Base-by-base conservation (phyloP, 2,113 vertebrate genomes). In the Syngnathus scovelli region DNA sequence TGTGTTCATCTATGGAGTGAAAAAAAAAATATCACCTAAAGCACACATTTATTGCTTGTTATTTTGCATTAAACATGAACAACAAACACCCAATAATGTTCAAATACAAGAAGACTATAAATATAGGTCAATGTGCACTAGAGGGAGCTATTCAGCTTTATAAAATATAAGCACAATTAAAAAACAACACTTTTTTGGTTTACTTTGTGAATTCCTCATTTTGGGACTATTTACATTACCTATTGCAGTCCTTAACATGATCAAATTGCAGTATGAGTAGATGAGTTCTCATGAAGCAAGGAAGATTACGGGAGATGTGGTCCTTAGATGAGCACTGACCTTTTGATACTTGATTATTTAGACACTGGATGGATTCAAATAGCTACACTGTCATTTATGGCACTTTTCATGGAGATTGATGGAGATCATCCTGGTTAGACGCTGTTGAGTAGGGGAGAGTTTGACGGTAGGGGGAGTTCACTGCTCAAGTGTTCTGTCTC, bases 91-190 rank as follows among this genome's bases (percentile, higher is more conserved):
- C 58, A 78, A 3, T 43, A 75, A 67, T 80, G 81, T 75, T 84
- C 80, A 71, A 85, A 85, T 81, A 86, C 27, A 33, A 33, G 60
- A 79, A 51, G 71, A 73, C 59, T 83, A 84, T 88, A 89, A 90
- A 88, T 85, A 89, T 86, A 87, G 70, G 27, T 83, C 64, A 81
- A 77, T 87, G 56, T 85, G 66, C 72, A 63, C 71, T 76, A 83
- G 66, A 41, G 66, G 71, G 41, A 61, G 83, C 66, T 71, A 71
- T 67, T 68, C 15, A 74, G 61, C 55, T 39, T 67, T 69, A 76
- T 55, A 77, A 79, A 68, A 68, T 65, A 75, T 62, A 74, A 68
- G 21, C 39, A 68, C 54, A 61, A 18, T 66, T 2, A 59, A 72
- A 61, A 58, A 66, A 61, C 4, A 51, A 67, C 52, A 18, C 52